These are phyloP conservation scores for Yasuhikotakia modesta DNA, from an alignment of 2,797 vertebrate genomes.

Conservation along the genomic window DNA sequence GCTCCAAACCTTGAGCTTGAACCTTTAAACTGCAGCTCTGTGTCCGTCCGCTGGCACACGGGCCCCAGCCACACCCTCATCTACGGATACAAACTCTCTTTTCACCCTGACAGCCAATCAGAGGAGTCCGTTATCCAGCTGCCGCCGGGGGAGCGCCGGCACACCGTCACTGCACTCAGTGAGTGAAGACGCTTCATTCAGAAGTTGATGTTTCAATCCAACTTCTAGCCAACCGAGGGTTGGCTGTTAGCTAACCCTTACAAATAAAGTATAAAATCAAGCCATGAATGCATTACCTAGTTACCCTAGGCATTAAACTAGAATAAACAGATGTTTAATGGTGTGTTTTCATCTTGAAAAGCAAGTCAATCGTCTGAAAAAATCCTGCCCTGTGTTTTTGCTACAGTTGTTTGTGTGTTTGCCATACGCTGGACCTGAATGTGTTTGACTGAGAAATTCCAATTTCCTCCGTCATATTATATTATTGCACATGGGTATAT, in stretches of 20 bases:
- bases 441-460: constrained; percentile 38
- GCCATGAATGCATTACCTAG: too few species aligned
- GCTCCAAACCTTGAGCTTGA: constrained; percentile 90
- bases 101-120: constrained; percentile 90
- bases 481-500: too few species aligned
- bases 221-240: too few species aligned
- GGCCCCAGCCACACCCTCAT: constrained; percentile 77
- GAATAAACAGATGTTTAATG: too few species aligned
- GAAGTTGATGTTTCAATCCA: too few species aligned
- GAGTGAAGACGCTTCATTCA: constrained; percentile 67
- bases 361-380: neutral
- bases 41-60: constrained; percentile 86
- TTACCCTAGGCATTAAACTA: too few species aligned
- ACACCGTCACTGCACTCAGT: constrained; percentile 90
- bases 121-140: constrained; percentile 84
- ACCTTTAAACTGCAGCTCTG: constrained; percentile 93
- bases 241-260: too few species aligned
- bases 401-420: neutral
- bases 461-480: constrained; percentile 44
- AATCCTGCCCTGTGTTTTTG: neutral
- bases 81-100: constrained; percentile 88
- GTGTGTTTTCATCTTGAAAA: neutral
- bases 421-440: neutral
- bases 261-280: too few species aligned
- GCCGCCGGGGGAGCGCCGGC: constrained; percentile 72